Evolutionary conservation across 53 echinoderm and acorn worm genomes (phyloP).

Genomic region (Actinopyga echinites): DNA sequence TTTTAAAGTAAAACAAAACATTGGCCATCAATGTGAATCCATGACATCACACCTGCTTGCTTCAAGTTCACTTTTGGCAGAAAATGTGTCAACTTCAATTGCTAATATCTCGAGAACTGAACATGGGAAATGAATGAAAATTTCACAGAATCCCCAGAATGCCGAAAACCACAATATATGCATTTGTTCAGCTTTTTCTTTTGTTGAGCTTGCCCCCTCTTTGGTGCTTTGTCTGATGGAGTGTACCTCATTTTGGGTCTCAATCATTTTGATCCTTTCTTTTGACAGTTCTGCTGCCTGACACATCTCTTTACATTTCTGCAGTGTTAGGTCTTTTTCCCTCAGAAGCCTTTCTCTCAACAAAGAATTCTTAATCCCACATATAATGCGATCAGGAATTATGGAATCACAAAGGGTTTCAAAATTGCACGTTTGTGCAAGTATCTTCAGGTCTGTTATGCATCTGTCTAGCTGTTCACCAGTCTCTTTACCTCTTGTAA

Average conservation of each 20-base stretch:
- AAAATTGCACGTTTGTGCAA: conserved; percentile 42
- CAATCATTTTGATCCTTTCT: background rate
- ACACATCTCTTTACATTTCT: conserved; percentile 29
- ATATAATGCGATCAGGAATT: conserved; percentile 34
- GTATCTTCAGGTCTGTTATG: conserved; percentile 39
- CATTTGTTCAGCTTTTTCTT: too few relatives aligned
- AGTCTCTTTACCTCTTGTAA: conserved; percentile 24
- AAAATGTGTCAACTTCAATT: too few relatives aligned
- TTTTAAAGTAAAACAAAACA: too few relatives aligned
- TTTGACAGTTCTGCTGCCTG: conserved; percentile 28
- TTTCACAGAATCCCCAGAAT: too few relatives aligned
- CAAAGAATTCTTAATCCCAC: conserved; percentile 37
- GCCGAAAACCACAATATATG: too few relatives aligned
- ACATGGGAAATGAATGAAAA: too few relatives aligned
- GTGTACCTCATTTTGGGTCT: background rate
- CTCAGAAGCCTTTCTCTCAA: conserved; percentile 44
- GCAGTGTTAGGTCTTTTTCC: conserved; percentile 15
- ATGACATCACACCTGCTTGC: too few relatives aligned
- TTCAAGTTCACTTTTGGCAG: too few relatives aligned
- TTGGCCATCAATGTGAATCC: too few relatives aligned
- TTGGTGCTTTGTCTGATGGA: background rate
- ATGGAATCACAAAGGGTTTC: conserved; percentile 24
- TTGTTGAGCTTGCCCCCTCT: too few relatives aligned
- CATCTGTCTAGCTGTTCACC: conserved; percentile 34
- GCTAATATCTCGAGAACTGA: too few relatives aligned